Evolutionary conservation across 2,797 vertebrate genomes (phyloP).

Genomic region (Tokudaia muenninki): DNA sequence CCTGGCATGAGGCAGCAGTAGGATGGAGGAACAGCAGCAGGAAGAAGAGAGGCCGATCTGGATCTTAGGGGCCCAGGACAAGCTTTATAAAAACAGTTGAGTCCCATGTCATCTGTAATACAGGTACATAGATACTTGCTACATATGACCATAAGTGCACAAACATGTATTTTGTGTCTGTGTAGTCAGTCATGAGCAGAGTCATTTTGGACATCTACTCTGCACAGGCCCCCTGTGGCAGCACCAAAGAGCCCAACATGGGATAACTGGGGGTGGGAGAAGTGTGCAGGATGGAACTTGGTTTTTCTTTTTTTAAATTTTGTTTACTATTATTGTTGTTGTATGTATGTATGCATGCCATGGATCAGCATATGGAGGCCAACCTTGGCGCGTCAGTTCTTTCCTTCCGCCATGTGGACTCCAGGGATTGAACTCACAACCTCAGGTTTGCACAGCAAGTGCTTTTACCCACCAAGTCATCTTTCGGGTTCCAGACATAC

Average conservation of each 20-base stretch:
- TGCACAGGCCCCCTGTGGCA: not conserved
- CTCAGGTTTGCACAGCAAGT: not conserved
- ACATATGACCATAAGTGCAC: not conserved
- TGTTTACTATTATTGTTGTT: not conserved
- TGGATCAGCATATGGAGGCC: not conserved
- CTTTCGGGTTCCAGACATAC: not conserved
- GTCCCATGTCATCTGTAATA: conserved; percentile 29
- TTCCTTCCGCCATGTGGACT: not conserved
- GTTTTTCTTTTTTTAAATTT: not conserved
- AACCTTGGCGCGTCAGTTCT: not conserved
- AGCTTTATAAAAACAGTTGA: conserved; percentile 5
- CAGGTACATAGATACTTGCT: not conserved
- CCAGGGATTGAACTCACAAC: not conserved
- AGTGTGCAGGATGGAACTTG: not conserved
- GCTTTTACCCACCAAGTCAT: not conserved
- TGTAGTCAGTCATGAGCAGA: not conserved
- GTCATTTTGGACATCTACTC: not conserved
- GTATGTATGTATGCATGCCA: not conserved
- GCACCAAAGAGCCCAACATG: not conserved
- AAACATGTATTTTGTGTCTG: not conserved
- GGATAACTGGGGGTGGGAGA: not conserved
- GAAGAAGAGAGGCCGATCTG: not conserved
- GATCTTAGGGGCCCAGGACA: not conserved
- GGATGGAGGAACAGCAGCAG: not conserved
- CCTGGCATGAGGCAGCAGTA: not conserved